Evolutionary conservation across 2,888 invertebrate genomes (phyloP).

Genomic region (Sisyra terminalis): DNA sequence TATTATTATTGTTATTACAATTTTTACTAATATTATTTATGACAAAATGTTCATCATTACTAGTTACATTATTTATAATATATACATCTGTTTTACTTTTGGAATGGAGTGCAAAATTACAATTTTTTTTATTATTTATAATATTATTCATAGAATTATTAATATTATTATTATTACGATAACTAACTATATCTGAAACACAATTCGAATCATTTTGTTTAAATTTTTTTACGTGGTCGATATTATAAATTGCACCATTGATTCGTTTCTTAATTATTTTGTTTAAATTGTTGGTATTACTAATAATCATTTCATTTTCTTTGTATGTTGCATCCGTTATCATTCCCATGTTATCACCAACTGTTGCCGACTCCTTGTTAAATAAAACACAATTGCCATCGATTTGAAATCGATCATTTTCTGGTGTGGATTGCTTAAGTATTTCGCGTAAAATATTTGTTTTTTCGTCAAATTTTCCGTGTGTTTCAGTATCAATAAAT

Average conservation of each 20-base stretch:
- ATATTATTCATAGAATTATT: neutral
- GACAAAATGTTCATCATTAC: constrained; percentile 1
- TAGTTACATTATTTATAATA: constrained; percentile 3
- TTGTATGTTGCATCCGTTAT: no score
- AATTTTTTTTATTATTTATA: no score
- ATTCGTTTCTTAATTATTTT: no score
- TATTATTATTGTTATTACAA: constrained; percentile 11
- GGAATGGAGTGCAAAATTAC: no score
- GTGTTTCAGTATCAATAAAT: constrained; percentile 12
- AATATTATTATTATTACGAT: constrained; percentile 1
- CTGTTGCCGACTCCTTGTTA: constrained; percentile 12
- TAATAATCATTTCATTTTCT: no score
- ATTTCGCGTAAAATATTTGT: constrained; percentile 17
- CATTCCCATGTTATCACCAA: constrained; percentile 10
- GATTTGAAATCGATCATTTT: constrained; percentile 11
- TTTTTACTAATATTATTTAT: constrained; percentile 7
- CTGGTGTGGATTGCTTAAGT: constrained; percentile 13
- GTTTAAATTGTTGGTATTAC: no score
- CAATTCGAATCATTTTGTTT: constrained; percentile 1
- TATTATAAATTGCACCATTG: neutral
- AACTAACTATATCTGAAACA: neutral
- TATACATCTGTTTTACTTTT: constrained; percentile 1
- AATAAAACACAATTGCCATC: constrained; percentile 1
- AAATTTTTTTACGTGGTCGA: neutral
- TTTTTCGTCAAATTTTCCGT: constrained; percentile 19